Evolutionary conservation across 2,888 invertebrate genomes (phyloP), one percentile per base, ranked within the genome.

Genomic region (Fragum fragum): DNA sequence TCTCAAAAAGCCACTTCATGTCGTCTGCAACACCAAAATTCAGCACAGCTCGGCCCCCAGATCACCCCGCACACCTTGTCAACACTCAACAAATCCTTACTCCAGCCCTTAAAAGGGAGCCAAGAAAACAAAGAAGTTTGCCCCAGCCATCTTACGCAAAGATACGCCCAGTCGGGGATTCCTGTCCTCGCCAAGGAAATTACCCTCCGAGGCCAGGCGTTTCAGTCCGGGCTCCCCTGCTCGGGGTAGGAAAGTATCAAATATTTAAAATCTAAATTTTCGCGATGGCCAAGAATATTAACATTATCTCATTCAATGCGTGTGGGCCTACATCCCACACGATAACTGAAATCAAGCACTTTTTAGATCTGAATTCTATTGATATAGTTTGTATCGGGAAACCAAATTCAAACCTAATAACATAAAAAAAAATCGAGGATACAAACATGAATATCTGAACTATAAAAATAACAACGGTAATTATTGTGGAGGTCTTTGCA

Each of bases 321-420:
- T 7, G 57, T 28, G 57, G 57, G 28, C 57, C 26, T 28, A 21
- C 57, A 23, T 23, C 57, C 57, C 21, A 57, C 57, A 57, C 57
- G 14, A 14, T 28, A 57, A 57, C 57, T 7, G 57, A 57, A 18
- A 23, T 57, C 16, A 57, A 57, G 26, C 7, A 26, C 7, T 57
- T 57, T 26, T 9, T 47, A 3, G 47, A 47, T 14, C 3, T n/a
- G 11, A 57, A 57, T 23, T 11, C 9, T 57, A 57, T 63, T 32
- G n/a, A 63, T 9, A 63, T 63, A 16, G 16, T 63, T 36, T 63
- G 63, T 63, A 32, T 63, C 63, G 32, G 63, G 63, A 63, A 63
- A 63, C 63, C n/a, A 29, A 36, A 32, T 63, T 63, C 28, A 63
- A 63, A 16, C 9, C 11, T 14, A 63, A 32, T 16, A 32, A 14